phyloP scores from a whole-genome alignment of 37 sponge, comb jelly and placozoan species.

The Axinella damicornis region DNA sequence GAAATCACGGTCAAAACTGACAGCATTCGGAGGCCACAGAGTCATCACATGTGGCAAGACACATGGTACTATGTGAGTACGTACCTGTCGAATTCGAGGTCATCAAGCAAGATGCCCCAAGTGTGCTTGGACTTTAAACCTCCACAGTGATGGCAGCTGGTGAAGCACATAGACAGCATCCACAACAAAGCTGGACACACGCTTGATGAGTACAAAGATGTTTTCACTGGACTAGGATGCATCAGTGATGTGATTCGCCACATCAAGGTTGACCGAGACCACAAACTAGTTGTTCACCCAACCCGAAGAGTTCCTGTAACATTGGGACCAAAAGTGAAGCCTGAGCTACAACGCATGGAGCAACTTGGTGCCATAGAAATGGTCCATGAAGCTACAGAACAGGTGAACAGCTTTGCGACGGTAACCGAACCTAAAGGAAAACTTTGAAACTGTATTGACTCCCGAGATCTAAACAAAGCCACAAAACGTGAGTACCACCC shows the following conservation, averaged over 20 bases:
- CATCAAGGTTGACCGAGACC: neutral
- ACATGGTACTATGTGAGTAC: constrained; percentile 5
- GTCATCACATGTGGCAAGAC: constrained; percentile 14
- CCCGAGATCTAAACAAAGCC: constrained; percentile 57
- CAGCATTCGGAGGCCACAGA: constrained; percentile 35
- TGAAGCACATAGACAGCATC: constrained; percentile 21
- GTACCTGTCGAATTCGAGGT: constrained; percentile 12
- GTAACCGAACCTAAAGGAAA: constrained; percentile 51
- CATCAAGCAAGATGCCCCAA: constrained; percentile 9
- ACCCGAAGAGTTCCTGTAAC: constrained; percentile 49
- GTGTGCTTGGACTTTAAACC: constrained; percentile 5
- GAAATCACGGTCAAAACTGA: constrained; percentile 26
- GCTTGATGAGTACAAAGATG: constrained; percentile 11
- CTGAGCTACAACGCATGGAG: constrained; percentile 50
- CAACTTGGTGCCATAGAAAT: constrained; percentile 16
- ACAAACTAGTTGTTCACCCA: constrained; percentile 31
- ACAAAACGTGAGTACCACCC: constrained; percentile 52
- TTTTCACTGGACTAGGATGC: constrained; percentile 28
- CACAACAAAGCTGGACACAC: neutral
- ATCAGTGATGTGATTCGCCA: constrained; percentile 12
- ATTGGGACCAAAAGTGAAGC: constrained; percentile 5
- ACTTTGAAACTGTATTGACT: constrained; percentile 56
- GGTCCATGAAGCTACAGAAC: constrained; percentile 61
- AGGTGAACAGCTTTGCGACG: constrained; percentile 59
- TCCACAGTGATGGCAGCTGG: constrained; percentile 11